Conservation (phyloP, 2,797 vertebrate genomes). For the Tiaroga cobitis region DNA sequence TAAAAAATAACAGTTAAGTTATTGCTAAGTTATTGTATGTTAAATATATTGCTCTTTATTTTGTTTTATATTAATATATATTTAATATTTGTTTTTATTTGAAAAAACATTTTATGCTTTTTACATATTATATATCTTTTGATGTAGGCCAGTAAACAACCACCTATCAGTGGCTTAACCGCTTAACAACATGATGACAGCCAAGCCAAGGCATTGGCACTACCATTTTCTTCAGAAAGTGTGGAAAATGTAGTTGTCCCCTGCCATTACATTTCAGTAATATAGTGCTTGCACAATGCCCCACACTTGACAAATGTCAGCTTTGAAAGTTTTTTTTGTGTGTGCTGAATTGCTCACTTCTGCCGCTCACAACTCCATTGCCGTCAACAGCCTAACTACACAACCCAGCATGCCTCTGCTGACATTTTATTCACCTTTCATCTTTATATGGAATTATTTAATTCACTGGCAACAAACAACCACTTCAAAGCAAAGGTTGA, state of each 20-base stretch:
- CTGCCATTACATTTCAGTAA: not conserved
- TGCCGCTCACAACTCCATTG: conserved; percentile 26
- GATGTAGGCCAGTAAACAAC: not conserved
- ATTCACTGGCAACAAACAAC: conserved; percentile 60
- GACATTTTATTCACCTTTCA: conserved; percentile 74
- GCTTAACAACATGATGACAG: not conserved
- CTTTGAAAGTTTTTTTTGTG: not conserved
- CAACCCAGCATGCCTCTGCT: conserved; percentile 64
- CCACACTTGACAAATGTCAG: not conserved
- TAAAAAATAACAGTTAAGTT: not conserved
- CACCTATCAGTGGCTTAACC: not conserved
- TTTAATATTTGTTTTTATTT: not conserved
- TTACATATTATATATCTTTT: not conserved
- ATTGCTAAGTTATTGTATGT: too few relatives aligned
- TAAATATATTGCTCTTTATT: not conserved
- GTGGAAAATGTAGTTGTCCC: not conserved
- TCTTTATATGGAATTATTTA: conserved; percentile 61
- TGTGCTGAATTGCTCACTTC: conserved; percentile 39
- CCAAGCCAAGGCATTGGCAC: not conserved
- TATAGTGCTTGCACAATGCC: not conserved
- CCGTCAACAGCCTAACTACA: conserved; percentile 54
- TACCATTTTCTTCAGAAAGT: not conserved
- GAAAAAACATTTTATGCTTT: not conserved
- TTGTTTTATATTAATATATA: not conserved
- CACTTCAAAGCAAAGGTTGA: conserved; percentile 66